phyloP scores from a whole-genome alignment of 2,888 invertebrate genomes.

The Drosophila neonasuta region DNA sequence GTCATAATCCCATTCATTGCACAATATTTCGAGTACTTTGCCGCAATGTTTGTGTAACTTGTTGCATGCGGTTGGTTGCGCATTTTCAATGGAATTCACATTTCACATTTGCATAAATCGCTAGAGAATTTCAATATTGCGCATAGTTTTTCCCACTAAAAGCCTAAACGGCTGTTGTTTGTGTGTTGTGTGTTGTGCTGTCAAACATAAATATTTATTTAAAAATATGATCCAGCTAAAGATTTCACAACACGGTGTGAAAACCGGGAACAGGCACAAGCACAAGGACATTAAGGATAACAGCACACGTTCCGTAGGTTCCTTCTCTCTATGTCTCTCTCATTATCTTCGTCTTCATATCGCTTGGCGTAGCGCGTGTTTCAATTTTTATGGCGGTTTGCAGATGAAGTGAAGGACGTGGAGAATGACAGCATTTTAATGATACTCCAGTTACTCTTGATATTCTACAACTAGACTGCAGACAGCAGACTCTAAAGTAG shows the following conservation, averaged over 20 bases:
- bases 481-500: constrained; percentile 7
- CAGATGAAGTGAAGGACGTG: constrained; percentile 47
- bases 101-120: constrained; percentile 36
- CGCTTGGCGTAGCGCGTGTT: constrained; percentile 13
- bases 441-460: constrained; percentile 7
- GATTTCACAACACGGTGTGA: constrained; percentile 68
- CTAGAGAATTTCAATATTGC: constrained; percentile 8
- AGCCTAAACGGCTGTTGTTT: constrained; percentile 61
- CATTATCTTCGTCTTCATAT: not conserved
- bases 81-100: constrained; percentile 53
- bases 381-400: constrained; percentile 16
- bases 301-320: not conserved
- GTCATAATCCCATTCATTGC: constrained; percentile 32
- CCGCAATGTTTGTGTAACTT: constrained; percentile 49
- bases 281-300: constrained; percentile 47
- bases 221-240: constrained; percentile 62
- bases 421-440: constrained; percentile 16
- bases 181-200: constrained; percentile 12
- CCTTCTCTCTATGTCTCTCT: too few species aligned
- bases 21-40: constrained; percentile 27
- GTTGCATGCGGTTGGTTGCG: constrained; percentile 51
- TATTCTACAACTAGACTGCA: constrained; percentile 16
- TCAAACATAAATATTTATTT: constrained; percentile 72
- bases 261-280: constrained; percentile 49
- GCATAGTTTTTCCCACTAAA: constrained; percentile 65